phyloP scores from a whole-genome alignment of 1,140 invertebrate species.

The Zaprionus davidi region DNA sequence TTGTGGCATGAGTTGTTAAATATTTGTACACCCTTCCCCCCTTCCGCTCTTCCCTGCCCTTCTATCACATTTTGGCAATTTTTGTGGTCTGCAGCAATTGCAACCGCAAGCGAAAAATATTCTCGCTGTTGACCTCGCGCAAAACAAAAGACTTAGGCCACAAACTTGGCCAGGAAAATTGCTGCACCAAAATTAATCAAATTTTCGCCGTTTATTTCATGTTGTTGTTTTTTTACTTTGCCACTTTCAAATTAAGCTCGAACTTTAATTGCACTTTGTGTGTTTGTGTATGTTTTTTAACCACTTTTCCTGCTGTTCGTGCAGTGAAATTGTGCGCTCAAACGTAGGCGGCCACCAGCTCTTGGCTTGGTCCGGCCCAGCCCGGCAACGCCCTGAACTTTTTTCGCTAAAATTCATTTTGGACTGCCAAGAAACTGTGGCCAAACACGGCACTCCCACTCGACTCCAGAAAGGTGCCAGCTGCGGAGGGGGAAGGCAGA shows the following conservation, averaged over 20 bases:
- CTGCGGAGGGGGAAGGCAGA: not conserved
- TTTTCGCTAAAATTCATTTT: slow-evolving; percentile 44
- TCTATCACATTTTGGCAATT: slow-evolving; percentile 50
- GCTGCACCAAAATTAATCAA: slow-evolving; percentile 13
- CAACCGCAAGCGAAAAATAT: slow-evolving; percentile 43
- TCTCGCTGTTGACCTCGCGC: slow-evolving; percentile 50
- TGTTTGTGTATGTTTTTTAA: not conserved
- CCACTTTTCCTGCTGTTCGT: slow-evolving; percentile 22
- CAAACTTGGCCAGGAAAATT: slow-evolving; percentile 45
- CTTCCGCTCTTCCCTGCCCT: not conserved
- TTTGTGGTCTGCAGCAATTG: slow-evolving; percentile 18
- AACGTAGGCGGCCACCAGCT: slow-evolving; percentile 9
- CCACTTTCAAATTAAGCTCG: slow-evolving; percentile 37
- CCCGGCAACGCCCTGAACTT: slow-evolving; percentile 41
- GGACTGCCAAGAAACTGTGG: slow-evolving; percentile 49
- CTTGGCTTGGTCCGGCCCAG: not conserved
- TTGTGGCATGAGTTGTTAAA: slow-evolving; percentile 59
- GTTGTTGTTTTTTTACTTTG: not conserved
- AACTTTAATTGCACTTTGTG: slow-evolving; percentile 27
- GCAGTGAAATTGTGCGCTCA: slow-evolving; percentile 44
- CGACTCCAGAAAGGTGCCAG: not conserved
- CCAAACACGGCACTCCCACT: slow-evolving; percentile 72
- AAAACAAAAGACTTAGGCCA: slow-evolving; percentile 53
- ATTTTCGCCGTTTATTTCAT: slow-evolving; percentile 4
- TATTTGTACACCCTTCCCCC: slow-evolving; percentile 2